These are phyloP conservation scores for Pyrgus malvae DNA, from an alignment of 2,888 invertebrate genomes.

Conservation along the genomic window DNA sequence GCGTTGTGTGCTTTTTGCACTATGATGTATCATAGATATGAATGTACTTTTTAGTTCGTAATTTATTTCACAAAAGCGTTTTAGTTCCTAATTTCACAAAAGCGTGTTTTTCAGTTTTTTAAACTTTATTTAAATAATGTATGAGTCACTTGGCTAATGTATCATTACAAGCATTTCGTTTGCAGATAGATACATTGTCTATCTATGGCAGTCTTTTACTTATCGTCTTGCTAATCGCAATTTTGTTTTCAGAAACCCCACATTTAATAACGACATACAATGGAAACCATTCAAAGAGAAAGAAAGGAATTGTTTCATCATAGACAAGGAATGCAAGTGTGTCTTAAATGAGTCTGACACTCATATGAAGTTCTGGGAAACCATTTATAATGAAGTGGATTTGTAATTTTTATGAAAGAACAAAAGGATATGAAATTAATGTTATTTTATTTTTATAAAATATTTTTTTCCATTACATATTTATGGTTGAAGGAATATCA, in stretches of 20 bases:
- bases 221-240: background rate
- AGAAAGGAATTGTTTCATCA: conserved; percentile 54
- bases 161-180: too few relatives aligned
- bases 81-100: too few relatives aligned
- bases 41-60: too few relatives aligned
- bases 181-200: too few relatives aligned
- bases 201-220: too few relatives aligned
- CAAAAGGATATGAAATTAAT: background rate
- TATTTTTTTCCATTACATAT: background rate
- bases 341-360: conserved; percentile 45
- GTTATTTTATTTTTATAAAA: background rate
- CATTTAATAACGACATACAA: conserved; percentile 41
- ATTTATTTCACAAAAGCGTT: too few relatives aligned
- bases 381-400: conserved; percentile 52
- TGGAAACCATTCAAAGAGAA: conserved; percentile 63
- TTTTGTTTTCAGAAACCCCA: conserved; percentile 55
- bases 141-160: too few relatives aligned
- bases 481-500: background rate
- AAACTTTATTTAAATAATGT: too few relatives aligned
- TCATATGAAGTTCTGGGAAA: conserved; percentile 64
- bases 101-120: too few relatives aligned
- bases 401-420: background rate
- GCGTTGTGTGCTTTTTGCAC: too few relatives aligned
- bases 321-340: conserved; percentile 54
- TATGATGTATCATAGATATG: too few relatives aligned